A percentile compares a stretch with the other conserved stretches of the same genome.
Conservation (phyloP, 2,113 vertebrate species). For the Syngnathus floridae region DNA sequence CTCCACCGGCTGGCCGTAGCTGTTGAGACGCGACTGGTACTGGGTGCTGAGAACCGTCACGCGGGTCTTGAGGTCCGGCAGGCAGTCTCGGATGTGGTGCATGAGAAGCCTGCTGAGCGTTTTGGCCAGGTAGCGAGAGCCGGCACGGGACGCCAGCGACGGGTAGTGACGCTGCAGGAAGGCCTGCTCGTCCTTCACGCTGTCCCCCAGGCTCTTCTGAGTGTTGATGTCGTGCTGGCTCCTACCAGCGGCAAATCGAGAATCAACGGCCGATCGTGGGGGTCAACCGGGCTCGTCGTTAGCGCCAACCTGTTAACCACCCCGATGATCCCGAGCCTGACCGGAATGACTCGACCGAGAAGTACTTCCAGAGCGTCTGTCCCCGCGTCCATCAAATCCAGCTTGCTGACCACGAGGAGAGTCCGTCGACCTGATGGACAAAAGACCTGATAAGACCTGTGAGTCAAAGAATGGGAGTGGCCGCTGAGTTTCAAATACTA, state of each 20-base stretch:
- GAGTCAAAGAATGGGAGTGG: conserved; percentile 7
- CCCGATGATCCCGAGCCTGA: conserved; percentile 76
- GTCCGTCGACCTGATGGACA: conserved; percentile 70
- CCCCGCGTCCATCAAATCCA: conserved; percentile 79
- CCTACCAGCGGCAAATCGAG: conserved; percentile 38
- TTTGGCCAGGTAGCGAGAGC: conserved; percentile 71
- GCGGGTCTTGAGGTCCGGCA: conserved; percentile 72
- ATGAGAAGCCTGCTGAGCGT: conserved; percentile 74
- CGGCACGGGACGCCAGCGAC: conserved; percentile 68
- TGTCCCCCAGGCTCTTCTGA: conserved; percentile 67
- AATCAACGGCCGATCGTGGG: not conserved
- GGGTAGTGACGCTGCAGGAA: conserved; percentile 78
- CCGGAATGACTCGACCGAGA: conserved; percentile 74
- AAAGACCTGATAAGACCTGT: conserved; percentile 5
- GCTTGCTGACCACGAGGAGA: conserved; percentile 74
- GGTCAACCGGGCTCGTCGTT: not conserved
- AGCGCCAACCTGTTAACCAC: conserved; percentile 75
- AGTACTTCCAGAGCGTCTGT: conserved; percentile 78
- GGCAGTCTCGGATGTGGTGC: conserved; percentile 77
- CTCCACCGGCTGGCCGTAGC: conserved; percentile 74
- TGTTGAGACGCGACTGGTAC: conserved; percentile 71
- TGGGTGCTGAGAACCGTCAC: conserved; percentile 71
- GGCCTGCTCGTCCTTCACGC: conserved; percentile 66
- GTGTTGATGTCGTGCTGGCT: conserved; percentile 78
- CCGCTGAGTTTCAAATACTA: conserved; percentile 12